Conservation (phyloP, 92 coral and sea anemone species). For the Hydrozoanthus gracilis region DNA sequence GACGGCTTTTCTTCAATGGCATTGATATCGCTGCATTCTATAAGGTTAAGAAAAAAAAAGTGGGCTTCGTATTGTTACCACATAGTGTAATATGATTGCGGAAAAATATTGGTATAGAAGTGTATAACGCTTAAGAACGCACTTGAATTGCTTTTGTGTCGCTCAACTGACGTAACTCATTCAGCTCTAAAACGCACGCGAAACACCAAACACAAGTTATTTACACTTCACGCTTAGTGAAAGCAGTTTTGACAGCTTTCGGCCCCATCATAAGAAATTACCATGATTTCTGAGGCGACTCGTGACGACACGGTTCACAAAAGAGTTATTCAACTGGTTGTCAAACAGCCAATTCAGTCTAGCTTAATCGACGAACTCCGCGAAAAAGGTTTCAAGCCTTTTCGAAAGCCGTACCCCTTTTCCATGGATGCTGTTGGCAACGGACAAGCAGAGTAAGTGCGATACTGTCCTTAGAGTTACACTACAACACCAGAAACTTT, state of each 20-base stretch:
- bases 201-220: not conserved
- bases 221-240: slow-evolving; percentile 24
- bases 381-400: not conserved
- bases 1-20: too few species aligned
- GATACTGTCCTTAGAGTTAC: not conserved
- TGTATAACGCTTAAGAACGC: too few species aligned
- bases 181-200: not conserved
- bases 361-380: not conserved
- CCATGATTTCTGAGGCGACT: slow-evolving; percentile 15
- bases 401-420: not conserved
- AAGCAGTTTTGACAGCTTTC: slow-evolving; percentile 16
- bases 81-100: too few species aligned
- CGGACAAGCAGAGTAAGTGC: slow-evolving; percentile 33
- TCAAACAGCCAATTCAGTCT: slow-evolving; percentile 5
- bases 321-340: slow-evolving; percentile 21
- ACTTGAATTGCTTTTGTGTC: too few species aligned
- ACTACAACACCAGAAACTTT: not conserved
- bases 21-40: too few species aligned
- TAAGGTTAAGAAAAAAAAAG: too few species aligned
- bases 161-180: too few species aligned
- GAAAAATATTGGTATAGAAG: too few species aligned
- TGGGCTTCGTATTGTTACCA: too few species aligned
- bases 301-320: slow-evolving; percentile 13
- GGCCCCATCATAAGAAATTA: not conserved
- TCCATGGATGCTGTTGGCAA: slow-evolving; percentile 32